These are phyloP conservation scores for Esox niger DNA, from an alignment of 2,113 vertebrate species.

Conservation along the genomic window DNA sequence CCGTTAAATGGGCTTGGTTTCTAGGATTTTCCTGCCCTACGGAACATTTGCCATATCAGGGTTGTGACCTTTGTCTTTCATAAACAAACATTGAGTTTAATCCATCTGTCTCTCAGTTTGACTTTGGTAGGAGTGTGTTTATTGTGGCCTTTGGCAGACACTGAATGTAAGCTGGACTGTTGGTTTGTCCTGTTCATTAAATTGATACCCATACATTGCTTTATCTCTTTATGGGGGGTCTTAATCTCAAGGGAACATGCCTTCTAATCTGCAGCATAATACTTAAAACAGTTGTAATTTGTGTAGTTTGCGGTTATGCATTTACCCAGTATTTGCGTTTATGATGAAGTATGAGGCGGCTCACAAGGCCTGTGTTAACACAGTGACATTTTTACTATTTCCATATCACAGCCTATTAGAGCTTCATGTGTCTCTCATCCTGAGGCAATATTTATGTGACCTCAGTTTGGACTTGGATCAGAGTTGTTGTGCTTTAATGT, in stretches of 20 bases:
- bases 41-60: neutral
- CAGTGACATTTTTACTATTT: too few relatives aligned
- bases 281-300: slow-evolving; percentile 28
- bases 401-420: too few relatives aligned
- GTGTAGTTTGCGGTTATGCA: slow-evolving; percentile 30
- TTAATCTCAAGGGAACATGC: slow-evolving; percentile 15
- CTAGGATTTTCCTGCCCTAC: neutral
- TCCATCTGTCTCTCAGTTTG: slow-evolving; percentile 26
- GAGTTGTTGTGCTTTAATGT: too few relatives aligned
- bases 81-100: slow-evolving; percentile 50
- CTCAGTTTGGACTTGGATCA: too few relatives aligned
- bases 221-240: slow-evolving; percentile 6
- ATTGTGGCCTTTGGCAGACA: slow-evolving; percentile 52
- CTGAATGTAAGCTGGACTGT: slow-evolving; percentile 47
- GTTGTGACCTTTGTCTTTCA: slow-evolving; percentile 13
- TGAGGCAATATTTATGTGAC: too few relatives aligned
- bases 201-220: slow-evolving; percentile 14
- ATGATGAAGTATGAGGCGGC: slow-evolving; percentile 17
- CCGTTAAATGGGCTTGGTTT: neutral
- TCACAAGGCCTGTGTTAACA: too few relatives aligned
- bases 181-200: slow-evolving; percentile 26
- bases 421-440: too few relatives aligned
- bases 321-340: slow-evolving; percentile 48
- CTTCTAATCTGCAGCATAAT: slow-evolving; percentile 28
- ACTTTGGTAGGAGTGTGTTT: slow-evolving; percentile 17